Conservation (phyloP, 2,888 invertebrate species). For the Archips crataeganus region DNA sequence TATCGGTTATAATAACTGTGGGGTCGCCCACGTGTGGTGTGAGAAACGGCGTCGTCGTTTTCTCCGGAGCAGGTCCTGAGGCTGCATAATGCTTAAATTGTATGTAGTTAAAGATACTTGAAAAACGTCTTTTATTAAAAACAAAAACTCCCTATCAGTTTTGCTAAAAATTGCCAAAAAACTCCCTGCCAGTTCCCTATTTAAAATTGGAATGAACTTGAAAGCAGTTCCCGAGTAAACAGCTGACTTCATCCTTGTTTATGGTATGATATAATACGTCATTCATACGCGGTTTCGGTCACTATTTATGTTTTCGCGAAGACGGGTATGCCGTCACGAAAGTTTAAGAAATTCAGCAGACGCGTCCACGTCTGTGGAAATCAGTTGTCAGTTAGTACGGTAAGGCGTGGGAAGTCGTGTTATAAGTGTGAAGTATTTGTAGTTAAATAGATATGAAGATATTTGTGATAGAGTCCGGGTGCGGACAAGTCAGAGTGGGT, state of each 20-base stretch:
- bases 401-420: background rate
- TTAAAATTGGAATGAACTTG: slow-evolving; percentile 46
- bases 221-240: slow-evolving; percentile 46
- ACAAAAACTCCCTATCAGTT: background rate
- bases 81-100: too few species aligned
- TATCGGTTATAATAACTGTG: too few species aligned
- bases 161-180: background rate
- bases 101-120: background rate
- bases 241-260: slow-evolving; percentile 41
- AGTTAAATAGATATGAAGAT: background rate
- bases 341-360: background rate
- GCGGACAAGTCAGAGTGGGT: background rate
- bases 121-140: background rate
- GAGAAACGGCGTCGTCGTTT: too few species aligned
- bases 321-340: slow-evolving; percentile 12
- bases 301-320: slow-evolving; percentile 27
- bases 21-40: too few species aligned
- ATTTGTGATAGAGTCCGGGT: background rate
- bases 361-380: slow-evolving; percentile 4
- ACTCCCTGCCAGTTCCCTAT: slow-evolving; percentile 29
- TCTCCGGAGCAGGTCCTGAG: too few species aligned
- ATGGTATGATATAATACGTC: slow-evolving; percentile 39
- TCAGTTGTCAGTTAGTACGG: background rate
- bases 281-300: slow-evolving; percentile 32
- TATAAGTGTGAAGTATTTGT: background rate